These are phyloP conservation scores for Mixornis gularis DNA, from an alignment of 2,113 vertebrate species.

Conservation along the genomic window DNA sequence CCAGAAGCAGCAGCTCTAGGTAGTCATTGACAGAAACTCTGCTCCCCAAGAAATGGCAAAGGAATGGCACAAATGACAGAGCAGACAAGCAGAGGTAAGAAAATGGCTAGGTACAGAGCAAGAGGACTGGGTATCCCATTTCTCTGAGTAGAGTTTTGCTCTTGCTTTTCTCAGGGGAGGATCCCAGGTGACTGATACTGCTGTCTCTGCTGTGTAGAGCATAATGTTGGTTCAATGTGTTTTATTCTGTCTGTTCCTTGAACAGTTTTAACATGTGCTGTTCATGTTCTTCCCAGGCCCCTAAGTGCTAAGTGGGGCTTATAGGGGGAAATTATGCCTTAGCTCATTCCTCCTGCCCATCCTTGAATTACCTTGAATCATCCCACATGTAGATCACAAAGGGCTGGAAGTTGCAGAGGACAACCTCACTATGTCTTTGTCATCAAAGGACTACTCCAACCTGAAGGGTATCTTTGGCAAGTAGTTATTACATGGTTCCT, in stretches of 20 bases:
- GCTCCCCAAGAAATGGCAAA: background rate
- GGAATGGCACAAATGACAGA: constrained; percentile 3
- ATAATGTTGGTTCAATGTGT: background rate
- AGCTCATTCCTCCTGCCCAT: background rate
- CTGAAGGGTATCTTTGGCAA: background rate
- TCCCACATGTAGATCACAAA: background rate
- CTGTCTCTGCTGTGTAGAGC: background rate
- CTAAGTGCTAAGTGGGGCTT: background rate
- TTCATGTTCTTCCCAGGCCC: background rate
- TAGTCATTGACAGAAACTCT: background rate
- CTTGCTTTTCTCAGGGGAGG: background rate
- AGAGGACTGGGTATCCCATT: background rate
- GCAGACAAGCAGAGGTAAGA: constrained; percentile 17
- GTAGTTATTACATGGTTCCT: background rate
- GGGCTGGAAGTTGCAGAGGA: background rate
- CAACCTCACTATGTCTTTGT: background rate
- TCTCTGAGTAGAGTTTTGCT: background rate
- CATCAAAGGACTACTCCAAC: background rate
- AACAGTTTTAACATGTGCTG: background rate
- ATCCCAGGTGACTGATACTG: background rate
- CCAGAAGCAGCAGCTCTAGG: background rate
- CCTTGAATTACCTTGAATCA: background rate
- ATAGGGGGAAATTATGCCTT: background rate
- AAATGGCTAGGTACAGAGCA: background rate
- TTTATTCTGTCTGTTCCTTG: background rate